Evolutionary conservation across 2,888 invertebrate genomes (phyloP).

Genomic region (Ophion costatus): DNA sequence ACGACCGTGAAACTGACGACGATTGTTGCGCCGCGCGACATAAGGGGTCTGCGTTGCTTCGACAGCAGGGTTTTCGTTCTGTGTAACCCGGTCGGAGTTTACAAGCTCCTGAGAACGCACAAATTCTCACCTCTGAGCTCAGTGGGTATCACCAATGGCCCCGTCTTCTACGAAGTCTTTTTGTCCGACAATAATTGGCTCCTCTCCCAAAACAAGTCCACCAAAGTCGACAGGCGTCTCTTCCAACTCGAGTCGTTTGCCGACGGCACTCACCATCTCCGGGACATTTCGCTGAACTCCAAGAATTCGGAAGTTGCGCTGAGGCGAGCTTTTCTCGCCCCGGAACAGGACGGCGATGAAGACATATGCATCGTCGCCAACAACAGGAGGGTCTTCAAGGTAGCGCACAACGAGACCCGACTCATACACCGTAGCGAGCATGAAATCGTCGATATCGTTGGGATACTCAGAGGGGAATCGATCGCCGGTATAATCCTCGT

Average conservation of each 20-base stretch:
- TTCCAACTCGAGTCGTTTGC: constrained; percentile 63
- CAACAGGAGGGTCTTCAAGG: constrained; percentile 71
- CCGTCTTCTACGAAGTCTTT: constrained; percentile 73
- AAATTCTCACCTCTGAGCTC: constrained; percentile 74
- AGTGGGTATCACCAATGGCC: constrained; percentile 74
- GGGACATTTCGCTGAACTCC: constrained; percentile 56
- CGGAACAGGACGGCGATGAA: constrained; percentile 11
- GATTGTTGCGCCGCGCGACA: constrained; percentile 71
- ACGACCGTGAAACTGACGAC: constrained; percentile 20
- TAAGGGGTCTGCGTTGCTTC: constrained; percentile 74
- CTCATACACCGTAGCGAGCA: constrained; percentile 71
- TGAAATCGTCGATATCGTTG: constrained; percentile 71
- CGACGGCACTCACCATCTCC: not conserved
- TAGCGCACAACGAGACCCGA: constrained; percentile 65
- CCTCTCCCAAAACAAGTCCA: constrained; percentile 73
- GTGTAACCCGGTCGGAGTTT: constrained; percentile 75
- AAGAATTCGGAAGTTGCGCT: constrained; percentile 67
- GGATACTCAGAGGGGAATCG: constrained; percentile 66
- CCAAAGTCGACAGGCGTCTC: constrained; percentile 68
- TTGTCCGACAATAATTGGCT: constrained; percentile 67
- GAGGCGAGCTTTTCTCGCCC: constrained; percentile 54
- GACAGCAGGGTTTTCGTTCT: constrained; percentile 74
- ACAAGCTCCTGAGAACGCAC: constrained; percentile 73
- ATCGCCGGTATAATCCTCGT: constrained; percentile 71
- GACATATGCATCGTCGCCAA: constrained; percentile 74